phyloP scores from a whole-genome alignment of 2,797 vertebrate genomes.

The Malacoctenus gilli region DNA sequence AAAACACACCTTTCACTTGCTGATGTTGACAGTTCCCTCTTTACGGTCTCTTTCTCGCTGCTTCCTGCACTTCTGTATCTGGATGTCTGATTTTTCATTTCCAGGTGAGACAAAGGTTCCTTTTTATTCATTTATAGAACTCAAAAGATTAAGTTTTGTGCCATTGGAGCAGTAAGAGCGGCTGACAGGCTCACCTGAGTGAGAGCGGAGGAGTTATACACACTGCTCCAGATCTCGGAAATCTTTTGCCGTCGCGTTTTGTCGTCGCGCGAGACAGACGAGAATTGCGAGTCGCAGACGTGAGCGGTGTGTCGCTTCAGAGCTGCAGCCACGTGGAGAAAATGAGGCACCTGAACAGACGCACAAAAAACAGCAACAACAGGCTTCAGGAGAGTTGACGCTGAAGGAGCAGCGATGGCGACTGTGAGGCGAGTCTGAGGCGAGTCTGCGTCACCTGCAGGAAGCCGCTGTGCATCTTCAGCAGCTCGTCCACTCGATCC shows the following conservation, averaged over 20 bases:
- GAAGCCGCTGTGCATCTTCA: slow-evolving; percentile 76
- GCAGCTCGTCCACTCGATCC: slow-evolving; percentile 71
- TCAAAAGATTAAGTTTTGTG: too few species aligned
- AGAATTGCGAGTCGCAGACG: slow-evolving; percentile 17
- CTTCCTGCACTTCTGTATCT: neutral
- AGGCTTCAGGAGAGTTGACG: too few species aligned
- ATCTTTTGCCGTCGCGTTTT: slow-evolving; percentile 10
- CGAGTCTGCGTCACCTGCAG: slow-evolving; percentile 69
- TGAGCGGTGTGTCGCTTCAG: slow-evolving; percentile 65
- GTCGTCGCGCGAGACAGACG: slow-evolving; percentile 14
- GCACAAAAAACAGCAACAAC: too few species aligned
- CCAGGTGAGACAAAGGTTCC: slow-evolving; percentile 34
- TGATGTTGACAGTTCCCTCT: slow-evolving; percentile 10
- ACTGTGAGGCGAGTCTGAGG: neutral
- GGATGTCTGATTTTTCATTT: neutral
- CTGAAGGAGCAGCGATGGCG: neutral
- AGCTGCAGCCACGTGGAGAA: slow-evolving; percentile 63
- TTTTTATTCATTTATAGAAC: neutral
- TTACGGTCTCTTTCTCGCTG: neutral
- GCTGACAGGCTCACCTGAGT: slow-evolving; percentile 68
- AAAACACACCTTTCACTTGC: slow-evolving; percentile 29
- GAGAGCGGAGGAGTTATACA: slow-evolving; percentile 63
- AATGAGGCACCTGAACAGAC: slow-evolving; percentile 68
- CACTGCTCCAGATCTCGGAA: slow-evolving; percentile 69
- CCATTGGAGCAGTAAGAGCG: neutral